Percentiles rank a stretch among this genome's conserved stretches.
These are phyloP conservation scores for Diprion similis DNA, from an alignment of 1,140 invertebrate species.

Conservation along the genomic window DNA sequence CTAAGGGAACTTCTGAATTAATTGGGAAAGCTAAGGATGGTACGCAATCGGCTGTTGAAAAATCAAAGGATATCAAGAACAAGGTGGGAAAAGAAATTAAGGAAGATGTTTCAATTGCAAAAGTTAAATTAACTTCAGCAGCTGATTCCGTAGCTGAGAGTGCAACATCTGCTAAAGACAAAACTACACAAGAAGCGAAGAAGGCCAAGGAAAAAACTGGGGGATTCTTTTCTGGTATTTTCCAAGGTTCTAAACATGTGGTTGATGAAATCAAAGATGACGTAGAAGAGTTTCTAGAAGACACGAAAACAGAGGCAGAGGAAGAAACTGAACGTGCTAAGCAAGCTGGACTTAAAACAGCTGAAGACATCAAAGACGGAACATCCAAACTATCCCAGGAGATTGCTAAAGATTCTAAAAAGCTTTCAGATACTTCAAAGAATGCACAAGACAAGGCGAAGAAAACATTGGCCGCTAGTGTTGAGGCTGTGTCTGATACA, in stretches of 20 bases:
- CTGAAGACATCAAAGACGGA: neutral
- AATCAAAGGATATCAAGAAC: neutral
- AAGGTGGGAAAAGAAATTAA: conserved; percentile 16
- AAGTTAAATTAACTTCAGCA: neutral
- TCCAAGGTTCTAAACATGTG: conserved; percentile 20
- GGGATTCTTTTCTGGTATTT: conserved; percentile 25
- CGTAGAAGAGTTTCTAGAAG: neutral
- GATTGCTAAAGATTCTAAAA: conserved; percentile 13
- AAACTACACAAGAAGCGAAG: conserved; percentile 12
- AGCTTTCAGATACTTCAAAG: conserved; percentile 18
- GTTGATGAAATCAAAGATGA: conserved; percentile 23
- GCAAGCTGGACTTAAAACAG: neutral
- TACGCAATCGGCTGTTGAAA: neutral
- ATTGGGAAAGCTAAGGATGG: conserved; percentile 8
- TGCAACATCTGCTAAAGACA: neutral
- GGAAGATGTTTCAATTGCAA: neutral
- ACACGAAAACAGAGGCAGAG: conserved; percentile 1
- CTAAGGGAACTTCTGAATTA: neutral
- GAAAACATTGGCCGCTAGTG: neutral
- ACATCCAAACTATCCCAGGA: conserved; percentile 23
- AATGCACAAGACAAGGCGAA: conserved; percentile 10
- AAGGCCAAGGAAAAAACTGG: conserved; percentile 16
- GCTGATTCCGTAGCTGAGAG: neutral
- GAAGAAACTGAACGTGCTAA: conserved; percentile 14
- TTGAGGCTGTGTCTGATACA: neutral